These are phyloP conservation scores for Apodemia zela DNA, from an alignment of 2,888 invertebrate genomes.

Conservation along the genomic window DNA sequence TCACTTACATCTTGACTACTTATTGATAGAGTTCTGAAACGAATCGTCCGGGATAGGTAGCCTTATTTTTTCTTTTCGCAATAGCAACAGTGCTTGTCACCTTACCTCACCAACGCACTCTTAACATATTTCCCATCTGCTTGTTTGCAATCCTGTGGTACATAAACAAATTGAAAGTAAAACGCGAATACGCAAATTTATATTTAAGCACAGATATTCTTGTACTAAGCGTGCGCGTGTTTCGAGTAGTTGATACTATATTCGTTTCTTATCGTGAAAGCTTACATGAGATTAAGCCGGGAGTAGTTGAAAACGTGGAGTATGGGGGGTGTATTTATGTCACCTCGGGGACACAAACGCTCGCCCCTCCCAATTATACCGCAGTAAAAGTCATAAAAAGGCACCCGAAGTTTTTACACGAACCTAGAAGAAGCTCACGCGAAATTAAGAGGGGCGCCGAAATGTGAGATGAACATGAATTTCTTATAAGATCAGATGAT, in stretches of 20 bases:
- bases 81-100: no score
- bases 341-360: slow-evolving; percentile 75
- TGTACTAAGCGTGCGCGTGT: neutral
- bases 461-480: slow-evolving; percentile 81
- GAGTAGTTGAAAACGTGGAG: slow-evolving; percentile 60
- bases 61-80: no score
- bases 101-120: no score
- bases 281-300: slow-evolving; percentile 76
- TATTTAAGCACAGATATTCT: neutral
- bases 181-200: neutral
- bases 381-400: slow-evolving; percentile 81
- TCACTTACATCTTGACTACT: no score
- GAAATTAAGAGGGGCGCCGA: slow-evolving; percentile 81
- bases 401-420: slow-evolving; percentile 81
- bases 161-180: neutral
- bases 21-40: no score
- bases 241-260: slow-evolving; percentile 17
- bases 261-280: slow-evolving; percentile 58
- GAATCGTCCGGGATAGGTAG: no score
- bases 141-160: no score
- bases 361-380: slow-evolving; percentile 80
- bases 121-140: no score
- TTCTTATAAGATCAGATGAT: slow-evolving; percentile 80
- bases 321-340: slow-evolving; percentile 76
- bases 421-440: slow-evolving; percentile 76